Conservation (phyloP, 2,888 invertebrate genomes). For the Linnaemya vulpina region DNA sequence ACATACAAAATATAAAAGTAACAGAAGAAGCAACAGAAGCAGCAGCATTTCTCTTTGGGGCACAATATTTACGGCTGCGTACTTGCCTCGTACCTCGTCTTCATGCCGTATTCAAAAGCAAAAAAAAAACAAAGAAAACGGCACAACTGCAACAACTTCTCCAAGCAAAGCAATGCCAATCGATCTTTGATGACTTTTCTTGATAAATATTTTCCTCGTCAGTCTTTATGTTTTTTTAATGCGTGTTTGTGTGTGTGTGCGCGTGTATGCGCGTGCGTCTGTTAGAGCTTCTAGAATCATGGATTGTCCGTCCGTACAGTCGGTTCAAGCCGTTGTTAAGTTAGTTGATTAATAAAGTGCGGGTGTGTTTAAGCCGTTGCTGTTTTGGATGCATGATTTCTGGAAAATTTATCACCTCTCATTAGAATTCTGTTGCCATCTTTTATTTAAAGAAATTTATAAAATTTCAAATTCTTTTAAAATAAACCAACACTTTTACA, state of each 20-base stretch:
- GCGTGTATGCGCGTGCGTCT: background rate
- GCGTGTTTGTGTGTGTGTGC: background rate
- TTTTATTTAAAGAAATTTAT: conserved; percentile 55
- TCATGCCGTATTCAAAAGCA: conserved; percentile 29
- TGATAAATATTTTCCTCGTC: conserved; percentile 75
- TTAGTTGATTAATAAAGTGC: conserved; percentile 54
- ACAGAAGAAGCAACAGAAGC: conserved; percentile 59
- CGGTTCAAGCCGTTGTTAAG: conserved; percentile 2
- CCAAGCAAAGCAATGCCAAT: conserved; percentile 75
- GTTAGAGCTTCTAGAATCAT: conserved; percentile 50
- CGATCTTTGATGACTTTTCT: conserved; percentile 79
- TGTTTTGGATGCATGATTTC: conserved; percentile 72
- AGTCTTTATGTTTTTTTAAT: conserved; percentile 5
- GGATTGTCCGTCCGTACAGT: conserved; percentile 26
- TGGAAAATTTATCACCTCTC: conserved; percentile 79
- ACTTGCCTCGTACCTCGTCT: conserved; percentile 34
- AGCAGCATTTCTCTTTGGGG: conserved; percentile 72
- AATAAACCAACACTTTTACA: background rate
- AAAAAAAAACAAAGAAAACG: conserved; percentile 18
- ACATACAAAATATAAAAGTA: conserved; percentile 56
- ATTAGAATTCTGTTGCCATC: conserved; percentile 78
- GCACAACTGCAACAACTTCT: conserved; percentile 44
- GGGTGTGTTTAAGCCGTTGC: conserved; percentile 50
- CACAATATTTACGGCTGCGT: conserved; percentile 33
- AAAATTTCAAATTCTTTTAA: conserved; percentile 35